Evolutionary conservation across 2,888 invertebrate species (phyloP).

Genomic region (Aphrophora alni): DNA sequence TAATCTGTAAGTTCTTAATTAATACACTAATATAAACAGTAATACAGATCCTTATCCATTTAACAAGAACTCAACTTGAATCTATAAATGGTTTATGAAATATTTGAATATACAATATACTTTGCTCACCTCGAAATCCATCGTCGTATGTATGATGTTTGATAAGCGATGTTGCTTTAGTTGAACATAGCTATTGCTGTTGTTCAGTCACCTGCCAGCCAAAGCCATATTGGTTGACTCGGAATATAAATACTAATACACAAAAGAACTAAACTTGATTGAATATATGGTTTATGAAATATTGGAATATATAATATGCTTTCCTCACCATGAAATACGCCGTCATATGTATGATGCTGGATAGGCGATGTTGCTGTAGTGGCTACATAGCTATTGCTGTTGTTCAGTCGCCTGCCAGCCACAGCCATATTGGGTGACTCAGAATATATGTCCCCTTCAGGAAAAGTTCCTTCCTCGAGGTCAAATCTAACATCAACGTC

Average conservation of each 20-base stretch:
- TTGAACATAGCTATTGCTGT: not conserved
- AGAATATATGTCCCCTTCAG: constrained; percentile 29
- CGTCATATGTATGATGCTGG: not conserved
- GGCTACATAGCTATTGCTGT: not conserved
- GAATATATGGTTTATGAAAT: too few species aligned
- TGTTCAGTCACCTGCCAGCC: constrained; percentile 22
- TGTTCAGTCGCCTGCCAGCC: constrained; percentile 24
- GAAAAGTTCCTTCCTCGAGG: constrained; percentile 57
- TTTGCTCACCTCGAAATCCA: not conserved
- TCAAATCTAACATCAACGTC: constrained; percentile 57
- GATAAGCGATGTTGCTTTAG: not conserved
- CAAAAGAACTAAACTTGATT: too few species aligned
- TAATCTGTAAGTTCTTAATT: too few species aligned
- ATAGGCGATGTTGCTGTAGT: not conserved
- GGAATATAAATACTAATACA: too few species aligned
- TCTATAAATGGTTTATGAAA: too few species aligned
- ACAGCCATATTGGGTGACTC: constrained; percentile 31
- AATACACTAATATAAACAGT: too few species aligned
- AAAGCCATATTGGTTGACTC: constrained; percentile 28
- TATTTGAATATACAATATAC: too few species aligned
- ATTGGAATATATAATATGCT: too few species aligned
- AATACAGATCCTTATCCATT: too few species aligned
- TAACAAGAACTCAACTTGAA: too few species aligned
- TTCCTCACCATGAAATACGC: not conserved
- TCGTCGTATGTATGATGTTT: not conserved